Base-by-base conservation (phyloP, 2,888 invertebrate species). In the Anarsia innoxiella region DNA sequence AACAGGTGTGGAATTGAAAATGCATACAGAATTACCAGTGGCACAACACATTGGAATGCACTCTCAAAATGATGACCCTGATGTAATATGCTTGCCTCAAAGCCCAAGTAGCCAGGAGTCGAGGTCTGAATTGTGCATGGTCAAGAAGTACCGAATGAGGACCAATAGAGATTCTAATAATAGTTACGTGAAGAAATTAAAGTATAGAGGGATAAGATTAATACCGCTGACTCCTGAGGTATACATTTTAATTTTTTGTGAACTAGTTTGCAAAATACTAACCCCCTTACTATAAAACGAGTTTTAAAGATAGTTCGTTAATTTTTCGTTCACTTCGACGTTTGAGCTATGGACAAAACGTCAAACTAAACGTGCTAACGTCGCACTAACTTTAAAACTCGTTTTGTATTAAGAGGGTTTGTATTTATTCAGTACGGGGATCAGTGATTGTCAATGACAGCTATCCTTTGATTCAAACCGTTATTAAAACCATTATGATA, bases 191-290 rank as follows among this genome's bases (percentile, higher is more conserved):
- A 71, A 58, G 39, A 66, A 56, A 26, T 47, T 77, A 6, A 82
- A 79, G 46, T 82, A 80, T 31, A 58, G 80, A 31, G 73, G 78
- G 1, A 43, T 65, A 6, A 49, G 56, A 25, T 16, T 65, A 10
- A 42, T 64, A 19, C 56, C 63, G 0, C 42, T 53, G 0, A 31
- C 33, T 9, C 8, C 10, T 6, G 13, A 32, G 25, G 32, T 32
- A 25, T 2, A 13, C 9, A 19, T 2, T 27, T 27, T 2, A 2
- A 29, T 29, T 29, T 9, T 29, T 12, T 29, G 3, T 5, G 3
- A n/a, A 8, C n/a, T 3, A 3, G 2, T 3, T 3, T 3, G 3
- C 8, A 10, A 25, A 25, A 10, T 25, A 8, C 19, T 25, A 10
- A 25, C n/a, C n/a, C n/a, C n/a, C n/a, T n/a, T 19, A 19, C 19